Base-by-base conservation (phyloP, 2,888 invertebrate species). In the Poecilus cupreus region DNA sequence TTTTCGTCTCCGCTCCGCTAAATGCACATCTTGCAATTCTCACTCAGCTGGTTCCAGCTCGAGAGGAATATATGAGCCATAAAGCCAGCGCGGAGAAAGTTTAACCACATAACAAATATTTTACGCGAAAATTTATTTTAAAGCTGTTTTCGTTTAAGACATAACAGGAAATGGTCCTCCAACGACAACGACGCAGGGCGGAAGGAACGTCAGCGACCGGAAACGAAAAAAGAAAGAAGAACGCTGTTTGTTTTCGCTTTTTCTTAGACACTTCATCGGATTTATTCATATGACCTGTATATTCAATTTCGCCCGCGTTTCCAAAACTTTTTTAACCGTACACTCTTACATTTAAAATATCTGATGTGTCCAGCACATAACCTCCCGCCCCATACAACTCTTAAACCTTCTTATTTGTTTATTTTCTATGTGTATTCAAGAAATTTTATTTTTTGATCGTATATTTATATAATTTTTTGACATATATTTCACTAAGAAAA, bases 81-180 rank as follows among this genome's bases (percentile, higher is more conserved):
- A 75, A 72, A 72, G 18, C 11, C 10, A 72, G 18, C 22, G 39
- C 10, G 72, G 72, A 72, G 46, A 72, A 43, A 72, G 18, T 72
- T 72, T 72, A 72, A 72, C 72, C 72, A 26, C 54, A 54, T 54
- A 54, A 51, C 54, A 75, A 51, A 75, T 54, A 75, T 75, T 32
- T 57, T 37, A 57, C 18, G 57, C 37, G 20, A 24, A 16, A 77
- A 60, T 60, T 77, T 64, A 77, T 77, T 77, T 77, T 64, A 77
- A 77, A 77, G 60, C 60, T 60, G 77, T 79, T 79, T 70, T 68
- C 51, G 51, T 68, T 70, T 79, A 70, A 79, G 32, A 68, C 64
- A 79, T 51, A 68, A 68, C 79, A 79, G 79, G 79, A 79, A 79
- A 79, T 79, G 60, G 70, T 8, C 49, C 32, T 79, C 24, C 16